Percentiles rank a stretch among this genome's conserved stretches.
phyloP scores from a whole-genome alignment of 2,797 vertebrate species.

The Alca torda region DNA sequence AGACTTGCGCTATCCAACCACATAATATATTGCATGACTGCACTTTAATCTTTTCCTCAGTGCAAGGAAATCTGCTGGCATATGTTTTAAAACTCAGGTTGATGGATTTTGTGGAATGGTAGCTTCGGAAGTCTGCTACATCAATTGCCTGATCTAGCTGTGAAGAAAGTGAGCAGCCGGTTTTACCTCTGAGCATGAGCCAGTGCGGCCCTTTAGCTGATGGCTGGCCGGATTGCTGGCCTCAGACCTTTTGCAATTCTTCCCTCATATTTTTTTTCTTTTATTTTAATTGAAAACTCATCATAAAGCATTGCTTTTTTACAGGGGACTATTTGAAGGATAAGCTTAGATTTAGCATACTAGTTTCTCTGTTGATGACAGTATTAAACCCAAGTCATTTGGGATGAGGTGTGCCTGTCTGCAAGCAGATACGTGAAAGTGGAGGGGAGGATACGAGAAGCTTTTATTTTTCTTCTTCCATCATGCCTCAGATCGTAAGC shows the following conservation, averaged over 20 bases:
- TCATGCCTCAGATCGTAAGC: not conserved
- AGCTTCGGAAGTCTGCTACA: not conserved
- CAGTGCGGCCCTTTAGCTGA: not conserved
- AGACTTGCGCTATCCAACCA: not conserved
- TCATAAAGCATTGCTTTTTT: not conserved
- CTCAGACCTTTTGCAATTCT: not conserved
- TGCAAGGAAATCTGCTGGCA: not conserved
- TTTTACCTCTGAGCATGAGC: not conserved
- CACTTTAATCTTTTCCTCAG: slow-evolving; percentile 3
- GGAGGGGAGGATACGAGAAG: accelerated
- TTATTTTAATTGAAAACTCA: not conserved
- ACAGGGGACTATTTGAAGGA: not conserved
- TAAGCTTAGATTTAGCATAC: not conserved
- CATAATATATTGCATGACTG: not conserved
- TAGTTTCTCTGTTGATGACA: not conserved
- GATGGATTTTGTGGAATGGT: not conserved
- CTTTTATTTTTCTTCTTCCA: not conserved
- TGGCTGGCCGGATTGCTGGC: not conserved
- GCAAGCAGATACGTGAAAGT: not conserved
- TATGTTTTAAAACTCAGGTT: not conserved
- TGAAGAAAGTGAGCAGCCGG: not conserved
- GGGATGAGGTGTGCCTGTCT: not conserved
- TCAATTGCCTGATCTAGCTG: not conserved
- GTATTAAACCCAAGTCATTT: not conserved
- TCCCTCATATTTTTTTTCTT: not conserved